These are phyloP conservation scores for Prietella phreatophila DNA, from an alignment of 2,113 vertebrate genomes.

Conservation along the genomic window DNA sequence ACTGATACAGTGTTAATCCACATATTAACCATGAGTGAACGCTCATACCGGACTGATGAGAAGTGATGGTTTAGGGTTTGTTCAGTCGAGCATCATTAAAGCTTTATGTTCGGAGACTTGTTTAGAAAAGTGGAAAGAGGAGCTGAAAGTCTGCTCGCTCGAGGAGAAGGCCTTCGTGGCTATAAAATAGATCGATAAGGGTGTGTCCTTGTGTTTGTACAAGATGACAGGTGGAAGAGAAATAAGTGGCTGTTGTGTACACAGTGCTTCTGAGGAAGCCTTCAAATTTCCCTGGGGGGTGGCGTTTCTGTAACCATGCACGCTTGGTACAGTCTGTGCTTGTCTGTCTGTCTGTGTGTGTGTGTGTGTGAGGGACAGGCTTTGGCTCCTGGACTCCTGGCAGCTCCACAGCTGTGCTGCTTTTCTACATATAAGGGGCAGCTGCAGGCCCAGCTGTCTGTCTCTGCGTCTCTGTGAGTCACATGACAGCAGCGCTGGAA, in stretches of 20 bases:
- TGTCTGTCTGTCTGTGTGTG: too few species aligned
- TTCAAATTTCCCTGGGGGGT: neutral
- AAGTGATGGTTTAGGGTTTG: neutral
- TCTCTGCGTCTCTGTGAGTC: conserved; percentile 81
- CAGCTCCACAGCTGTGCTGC: conserved; percentile 86
- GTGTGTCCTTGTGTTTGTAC: conserved; percentile 26
- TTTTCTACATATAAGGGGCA: conserved; percentile 84
- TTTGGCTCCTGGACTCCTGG: conserved; percentile 80
- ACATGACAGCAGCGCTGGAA: conserved; percentile 85
- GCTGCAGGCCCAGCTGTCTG: conserved; percentile 96
- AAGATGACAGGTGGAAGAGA: conserved; percentile 10
- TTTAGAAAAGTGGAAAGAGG: neutral
- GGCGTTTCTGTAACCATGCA: conserved; percentile 64
- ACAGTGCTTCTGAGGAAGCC: neutral
- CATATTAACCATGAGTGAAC: neutral
- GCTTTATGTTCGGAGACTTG: neutral
- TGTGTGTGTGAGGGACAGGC: conserved; percentile 77
- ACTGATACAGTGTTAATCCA: too few species aligned
- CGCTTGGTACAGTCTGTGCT: conserved; percentile 62
- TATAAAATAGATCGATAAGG: neutral
- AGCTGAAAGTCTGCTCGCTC: neutral
- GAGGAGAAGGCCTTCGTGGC: neutral
- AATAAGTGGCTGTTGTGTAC: neutral
- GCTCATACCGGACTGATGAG: neutral
- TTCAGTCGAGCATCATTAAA: neutral